Base-by-base conservation (phyloP, 2,113 vertebrate genomes). In the Cavia porcellus region DNA sequence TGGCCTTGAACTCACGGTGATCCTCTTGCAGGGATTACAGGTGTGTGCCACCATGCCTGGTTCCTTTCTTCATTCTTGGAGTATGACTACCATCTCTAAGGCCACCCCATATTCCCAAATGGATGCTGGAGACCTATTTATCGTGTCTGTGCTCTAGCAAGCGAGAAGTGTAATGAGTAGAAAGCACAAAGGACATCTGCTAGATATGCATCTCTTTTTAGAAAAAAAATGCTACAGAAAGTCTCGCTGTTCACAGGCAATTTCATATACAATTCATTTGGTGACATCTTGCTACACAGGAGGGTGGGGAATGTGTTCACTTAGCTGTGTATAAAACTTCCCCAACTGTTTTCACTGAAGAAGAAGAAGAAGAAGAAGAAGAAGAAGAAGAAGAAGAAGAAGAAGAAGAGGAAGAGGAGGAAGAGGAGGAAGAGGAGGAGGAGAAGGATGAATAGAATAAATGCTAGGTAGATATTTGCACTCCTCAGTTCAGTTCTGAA, bases 401-500 rank as follows among this genome's bases (percentile, higher is more conserved):
- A 30, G 62, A 52, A 52, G 50, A 52, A 52, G 50, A 52, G 11
- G 50, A 52, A 52, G 50, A 52, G 11, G 50, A 52, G 11, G 50
- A 52, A 64, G 25, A 30, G 11, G 25, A 55, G 13, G 28, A 64
- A 94, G 52, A 87, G 38, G 19, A 77, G 82, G 20, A 9, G n/a
- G 42, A 32, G 90, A 47, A 90, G 35, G 22, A 70, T 72, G 24
- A 17, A 50, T 30, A 70, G 42, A 83, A 89, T 74, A 80, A 89
- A 96, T 79, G 45, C n/a, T 81, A 55, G 45, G 61, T 45, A 57
- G 42, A 47, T 89, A 91, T 92, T 91, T 79, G 94, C 66, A 94
- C 94, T 96, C 92, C 64, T 94, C 17, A 20, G 55, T 59, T 80
- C 86, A 75, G 47, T 86, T 94, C 80, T 97, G 88, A 95, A 96